Percentiles rank a stretch among this genome's conserved stretches.
Conservation (phyloP, 2,113 vertebrate genomes). For the Sarotherodon lohbergeri region DNA sequence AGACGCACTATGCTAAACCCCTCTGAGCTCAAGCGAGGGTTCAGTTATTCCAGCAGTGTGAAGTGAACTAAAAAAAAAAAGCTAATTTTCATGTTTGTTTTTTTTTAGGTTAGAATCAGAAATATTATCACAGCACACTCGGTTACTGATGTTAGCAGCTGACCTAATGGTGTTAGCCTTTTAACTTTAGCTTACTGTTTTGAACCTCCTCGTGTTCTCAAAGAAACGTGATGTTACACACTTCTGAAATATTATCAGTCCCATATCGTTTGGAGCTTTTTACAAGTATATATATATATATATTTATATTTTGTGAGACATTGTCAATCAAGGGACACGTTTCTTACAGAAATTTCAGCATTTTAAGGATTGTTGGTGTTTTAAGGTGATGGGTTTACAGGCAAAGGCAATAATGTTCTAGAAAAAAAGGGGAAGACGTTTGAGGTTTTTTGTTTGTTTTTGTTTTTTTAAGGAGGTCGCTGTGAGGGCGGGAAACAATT, state of each 20-base stretch:
- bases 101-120: background rate
- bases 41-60: slow-evolving; percentile 20
- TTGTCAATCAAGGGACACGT: slow-evolving; percentile 25
- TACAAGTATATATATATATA: slow-evolving; percentile 34
- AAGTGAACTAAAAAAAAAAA: slow-evolving; percentile 5
- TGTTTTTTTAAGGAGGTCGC: slow-evolving; percentile 18
- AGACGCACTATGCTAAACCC: slow-evolving; percentile 28
- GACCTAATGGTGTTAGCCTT: slow-evolving; percentile 31
- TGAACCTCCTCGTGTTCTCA: slow-evolving; percentile 6
- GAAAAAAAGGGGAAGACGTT: slow-evolving; percentile 18
- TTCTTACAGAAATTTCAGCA: slow-evolving; percentile 38
- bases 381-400: slow-evolving; percentile 34
- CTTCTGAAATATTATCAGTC: slow-evolving; percentile 20
- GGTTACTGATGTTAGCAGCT: slow-evolving; percentile 11
- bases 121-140: slow-evolving; percentile 6
- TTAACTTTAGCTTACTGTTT: slow-evolving; percentile 20
- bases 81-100: background rate
- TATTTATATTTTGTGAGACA: slow-evolving; percentile 54
- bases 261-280: slow-evolving; percentile 50
- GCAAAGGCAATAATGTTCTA: slow-evolving; percentile 56
- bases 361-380: slow-evolving; percentile 37
- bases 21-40: slow-evolving; percentile 12
- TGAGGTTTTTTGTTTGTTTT: background rate
- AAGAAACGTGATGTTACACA: background rate
- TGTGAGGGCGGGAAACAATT: slow-evolving; percentile 24